Base-by-base conservation (phyloP, 2,888 invertebrate species). In the Vesta saturnalis region DNA sequence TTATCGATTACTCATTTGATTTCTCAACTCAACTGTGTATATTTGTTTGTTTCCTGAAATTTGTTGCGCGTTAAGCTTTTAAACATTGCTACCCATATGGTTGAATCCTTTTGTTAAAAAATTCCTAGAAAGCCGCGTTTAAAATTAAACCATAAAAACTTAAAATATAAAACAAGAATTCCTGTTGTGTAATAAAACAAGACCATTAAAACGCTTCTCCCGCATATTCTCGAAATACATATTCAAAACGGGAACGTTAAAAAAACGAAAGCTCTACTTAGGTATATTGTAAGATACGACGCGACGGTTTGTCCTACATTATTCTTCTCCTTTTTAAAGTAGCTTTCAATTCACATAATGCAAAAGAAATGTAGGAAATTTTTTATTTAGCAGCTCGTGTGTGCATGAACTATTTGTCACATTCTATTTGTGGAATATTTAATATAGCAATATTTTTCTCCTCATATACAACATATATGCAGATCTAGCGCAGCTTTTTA, bases 341-440 rank as follows among this genome's bases (percentile, higher is more conserved):
- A 72, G 74, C 56, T 74, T 72, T 64, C 71, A 73, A 72, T 74
- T 74, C 75, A 70, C 76, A 63, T 75, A 75, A 77, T 77, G 75
- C 74, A 77, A 76, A 77, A 77, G 76, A 76, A 72, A 77, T 76
- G 72, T 68, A 21, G 60, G 61, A 69, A 70, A 75, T 76, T 76
- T 76, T 62, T 78, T 78, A 78, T 78, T 77, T 76, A 77, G 74
- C 75, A 75, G 73, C 76, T 75, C 69, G 75, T 73, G 75, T 73
- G 74, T 76, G 75, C 74, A 73, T 71, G 75, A 76, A 77, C 76
- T 78, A 78, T 79, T 79, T 79, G 78, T 77, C 77, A 77, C 76
- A 77, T 76, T 75, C 77, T 75, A 75, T 77, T 75, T 74, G 72
- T 67, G 72, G 77, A 77, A 78, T 78, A 77, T 77, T 74, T 77